Conservation (phyloP, 2,797 vertebrate species). For the Enteromius argenteus region DNA sequence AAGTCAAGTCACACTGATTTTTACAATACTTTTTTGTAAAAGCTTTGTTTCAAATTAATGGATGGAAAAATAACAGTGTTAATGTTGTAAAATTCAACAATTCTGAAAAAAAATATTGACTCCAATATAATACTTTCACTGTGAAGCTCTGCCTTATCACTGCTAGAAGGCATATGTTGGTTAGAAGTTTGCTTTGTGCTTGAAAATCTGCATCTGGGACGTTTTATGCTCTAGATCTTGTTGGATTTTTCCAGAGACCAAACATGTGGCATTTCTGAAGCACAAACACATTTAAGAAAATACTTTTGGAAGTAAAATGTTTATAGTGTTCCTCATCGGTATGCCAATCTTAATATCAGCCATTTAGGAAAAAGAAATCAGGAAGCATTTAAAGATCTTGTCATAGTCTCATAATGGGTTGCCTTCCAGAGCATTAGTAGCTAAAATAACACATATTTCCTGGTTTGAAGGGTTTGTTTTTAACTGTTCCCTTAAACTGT, state of each 20-base stretch:
- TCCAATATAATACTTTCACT: background rate
- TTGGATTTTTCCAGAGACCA: conserved; percentile 20
- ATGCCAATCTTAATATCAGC: conserved; percentile 40
- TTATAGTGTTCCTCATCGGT: conserved; percentile 42
- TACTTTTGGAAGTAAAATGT: background rate
- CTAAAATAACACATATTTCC: conserved; percentile 8
- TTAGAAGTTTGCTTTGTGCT: background rate
- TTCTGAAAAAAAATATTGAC: background rate
- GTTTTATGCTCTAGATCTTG: background rate
- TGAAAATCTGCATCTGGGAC: background rate
- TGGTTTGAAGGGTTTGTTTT: background rate
- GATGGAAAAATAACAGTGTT: background rate
- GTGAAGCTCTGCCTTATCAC: background rate
- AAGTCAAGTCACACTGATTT: background rate
- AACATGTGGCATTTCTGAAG: conserved; percentile 23
- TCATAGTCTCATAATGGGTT: conserved; percentile 20
- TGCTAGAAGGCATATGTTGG: background rate
- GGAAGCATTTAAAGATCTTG: conserved; percentile 42
- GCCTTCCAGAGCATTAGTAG: conserved; percentile 8
- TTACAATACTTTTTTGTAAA: background rate
- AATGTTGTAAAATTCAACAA: background rate
- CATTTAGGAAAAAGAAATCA: conserved; percentile 31
- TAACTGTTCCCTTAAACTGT: conserved; percentile 35
- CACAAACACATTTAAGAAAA: conserved; percentile 32
- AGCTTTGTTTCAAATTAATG: background rate